Percentiles rank a stretch among this genome's conserved stretches.
These are phyloP conservation scores for Apteryx owenii DNA, from an alignment of 2,113 vertebrate species.

Conservation along the genomic window DNA sequence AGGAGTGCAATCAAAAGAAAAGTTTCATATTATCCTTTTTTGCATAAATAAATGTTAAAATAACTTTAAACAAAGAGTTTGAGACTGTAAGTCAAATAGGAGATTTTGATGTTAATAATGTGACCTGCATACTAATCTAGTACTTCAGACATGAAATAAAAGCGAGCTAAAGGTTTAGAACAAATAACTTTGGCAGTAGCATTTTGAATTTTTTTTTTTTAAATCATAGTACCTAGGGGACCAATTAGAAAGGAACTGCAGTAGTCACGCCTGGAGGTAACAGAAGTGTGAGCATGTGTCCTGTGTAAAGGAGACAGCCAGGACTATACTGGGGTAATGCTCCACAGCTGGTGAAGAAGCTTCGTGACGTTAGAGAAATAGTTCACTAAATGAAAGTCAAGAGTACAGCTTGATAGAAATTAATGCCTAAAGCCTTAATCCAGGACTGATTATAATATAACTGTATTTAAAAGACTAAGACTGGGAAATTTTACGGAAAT, in stretches of 20 bases:
- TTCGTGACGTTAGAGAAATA: neutral
- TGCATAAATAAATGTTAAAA: neutral
- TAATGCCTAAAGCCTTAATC: neutral
- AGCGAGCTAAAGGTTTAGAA: neutral
- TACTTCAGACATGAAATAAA: neutral
- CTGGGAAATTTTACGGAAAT: neutral
- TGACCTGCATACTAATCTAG: neutral
- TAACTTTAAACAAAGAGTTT: neutral
- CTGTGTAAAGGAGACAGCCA: neutral
- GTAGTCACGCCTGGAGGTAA: constrained; percentile 69
- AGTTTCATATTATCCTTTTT: neutral
- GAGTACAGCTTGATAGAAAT: neutral
- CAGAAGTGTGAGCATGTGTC: neutral
- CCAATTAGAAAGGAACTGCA: constrained; percentile 73
- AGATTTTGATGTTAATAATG: neutral
- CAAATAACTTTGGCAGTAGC: neutral
- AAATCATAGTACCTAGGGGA: constrained; percentile 59
- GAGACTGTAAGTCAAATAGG: neutral
- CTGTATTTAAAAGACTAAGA: neutral
- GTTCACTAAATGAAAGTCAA: neutral
- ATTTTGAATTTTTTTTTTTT: constrained; percentile 57
- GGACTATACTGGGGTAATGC: neutral
- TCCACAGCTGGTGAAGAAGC: neutral
- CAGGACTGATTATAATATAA: neutral
- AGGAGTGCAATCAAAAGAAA: neutral